Evolutionary conservation across 2,113 vertebrate species (phyloP), one percentile per base, ranked within the genome.

Genomic region (Lagopus muta): DNA sequence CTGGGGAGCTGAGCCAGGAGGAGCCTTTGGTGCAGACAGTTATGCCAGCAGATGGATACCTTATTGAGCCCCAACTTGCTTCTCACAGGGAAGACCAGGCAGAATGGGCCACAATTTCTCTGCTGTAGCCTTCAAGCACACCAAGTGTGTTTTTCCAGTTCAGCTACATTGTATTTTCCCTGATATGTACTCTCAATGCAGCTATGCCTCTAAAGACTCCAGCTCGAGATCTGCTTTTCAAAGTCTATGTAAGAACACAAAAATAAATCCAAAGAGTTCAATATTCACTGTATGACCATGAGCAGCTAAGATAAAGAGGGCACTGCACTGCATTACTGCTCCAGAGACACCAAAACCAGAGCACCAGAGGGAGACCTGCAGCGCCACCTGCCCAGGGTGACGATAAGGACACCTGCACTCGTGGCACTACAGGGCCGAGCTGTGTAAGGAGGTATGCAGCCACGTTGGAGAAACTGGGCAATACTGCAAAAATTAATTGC

Each of bases 21-120:
- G 61, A 95, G 42, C 70, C 73, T 65, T 79, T 6, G 22, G 11
- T 2, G 50, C 2, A 90, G 86, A 70, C 77, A 85, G 47, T 48
- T 72, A 52, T 36, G 70, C 75, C 93, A 94, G 92, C 73, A 89
- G 78, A 82, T 0, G 3, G 13, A 40, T 47, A 69, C 61, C 38
- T 88, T 88, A 10, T 25, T 88, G 82, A 90, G 70, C 95, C 43
- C 1, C n/a, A 88, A 81, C 75, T 86, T 86, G 72, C 64, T 95
- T 94, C 73, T 90, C 88, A 81, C 20, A 54, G 36, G 70, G 52
- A 92, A 92, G 94, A 54, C 24, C 42, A 92, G 55, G 86, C 73
- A 66, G 40, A 77, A 20, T 17, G 38, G 67, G 27, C 55, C 74
- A 70, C 43, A 57, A 21, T 54, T 92, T 47, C 5, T 0, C 83